A percentile compares a stretch with the other conserved stretches of the same genome.
These are phyloP conservation scores for Grantiella picta DNA, from an alignment of 2,113 vertebrate species.

Conservation along the genomic window DNA sequence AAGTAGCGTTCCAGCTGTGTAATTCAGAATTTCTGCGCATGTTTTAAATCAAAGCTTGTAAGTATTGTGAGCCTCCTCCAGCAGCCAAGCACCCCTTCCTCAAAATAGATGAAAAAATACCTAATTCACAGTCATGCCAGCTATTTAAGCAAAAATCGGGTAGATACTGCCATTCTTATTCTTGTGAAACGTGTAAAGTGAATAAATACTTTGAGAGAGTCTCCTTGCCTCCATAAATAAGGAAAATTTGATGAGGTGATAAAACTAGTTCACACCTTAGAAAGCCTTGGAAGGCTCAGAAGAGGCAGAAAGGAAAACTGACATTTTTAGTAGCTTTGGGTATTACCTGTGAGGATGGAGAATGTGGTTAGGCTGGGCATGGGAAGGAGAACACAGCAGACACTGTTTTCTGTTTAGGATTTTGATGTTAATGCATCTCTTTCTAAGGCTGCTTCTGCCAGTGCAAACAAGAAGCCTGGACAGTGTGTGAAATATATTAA, in stretches of 20 bases:
- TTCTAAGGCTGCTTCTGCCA: background rate
- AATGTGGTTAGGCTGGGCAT: background rate
- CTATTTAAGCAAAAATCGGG: background rate
- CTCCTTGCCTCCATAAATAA: background rate
- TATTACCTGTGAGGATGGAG: background rate
- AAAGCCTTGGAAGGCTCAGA: background rate
- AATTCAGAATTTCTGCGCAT: background rate
- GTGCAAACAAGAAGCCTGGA: background rate
- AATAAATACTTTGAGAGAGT: background rate
- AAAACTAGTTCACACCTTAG: background rate
- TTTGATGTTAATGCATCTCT: background rate
- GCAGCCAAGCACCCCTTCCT: background rate
- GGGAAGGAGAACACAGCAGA: background rate
- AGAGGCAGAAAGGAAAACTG: background rate
- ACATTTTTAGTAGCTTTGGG: background rate
- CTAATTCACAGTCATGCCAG: background rate
- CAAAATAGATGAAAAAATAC: background rate
- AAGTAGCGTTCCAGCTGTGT: background rate
- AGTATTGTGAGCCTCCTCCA: background rate
- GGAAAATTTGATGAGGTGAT: background rate
- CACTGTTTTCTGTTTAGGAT: background rate
- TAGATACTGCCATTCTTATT: background rate
- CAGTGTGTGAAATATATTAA: background rate
- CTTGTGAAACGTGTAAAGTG: background rate
- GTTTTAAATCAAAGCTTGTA: background rate